Evolutionary conservation across 2,797 vertebrate genomes (phyloP).

Genomic region (Pseudocheirus occidentalis): DNA sequence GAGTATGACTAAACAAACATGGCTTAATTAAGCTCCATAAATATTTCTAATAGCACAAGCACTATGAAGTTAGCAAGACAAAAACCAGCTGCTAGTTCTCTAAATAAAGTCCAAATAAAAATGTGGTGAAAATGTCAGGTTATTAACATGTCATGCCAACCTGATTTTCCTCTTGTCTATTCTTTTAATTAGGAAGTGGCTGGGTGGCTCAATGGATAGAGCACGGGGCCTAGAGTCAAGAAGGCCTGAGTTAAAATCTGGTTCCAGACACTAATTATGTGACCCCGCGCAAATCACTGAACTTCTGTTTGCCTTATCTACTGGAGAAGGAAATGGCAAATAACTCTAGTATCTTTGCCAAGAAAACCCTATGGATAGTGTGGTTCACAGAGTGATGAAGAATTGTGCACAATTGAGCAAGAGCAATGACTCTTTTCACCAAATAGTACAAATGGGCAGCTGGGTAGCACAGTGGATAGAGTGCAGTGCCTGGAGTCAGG

Average conservation of each 20-base stretch:
- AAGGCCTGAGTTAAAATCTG: neutral
- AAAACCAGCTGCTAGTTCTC: neutral
- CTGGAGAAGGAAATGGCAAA: neutral
- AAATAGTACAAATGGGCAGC: neutral
- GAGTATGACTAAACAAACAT: conserved; percentile 8
- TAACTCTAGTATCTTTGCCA: neutral
- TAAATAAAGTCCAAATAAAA: conserved; percentile 9
- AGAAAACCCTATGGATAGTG: neutral
- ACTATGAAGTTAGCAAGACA: neutral
- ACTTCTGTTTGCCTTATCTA: neutral
- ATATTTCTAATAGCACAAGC: conserved; percentile 16
- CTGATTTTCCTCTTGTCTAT: neutral
- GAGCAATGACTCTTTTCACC: neutral
- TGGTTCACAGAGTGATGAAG: neutral
- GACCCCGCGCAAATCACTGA: neutral
- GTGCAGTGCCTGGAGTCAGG: neutral
- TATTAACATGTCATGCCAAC: neutral
- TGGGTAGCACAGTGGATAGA: neutral
- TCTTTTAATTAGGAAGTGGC: neutral
- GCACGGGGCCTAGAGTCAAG: neutral
- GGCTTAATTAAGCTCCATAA: neutral
- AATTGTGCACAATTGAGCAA: neutral
- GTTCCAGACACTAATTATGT: neutral
- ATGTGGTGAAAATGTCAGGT: neutral
- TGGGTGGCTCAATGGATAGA: neutral